A percentile compares a stretch with the other conserved stretches of the same genome.
phyloP scores from a whole-genome alignment of 1,140 invertebrate species.

The Theocolax elegans region DNA sequence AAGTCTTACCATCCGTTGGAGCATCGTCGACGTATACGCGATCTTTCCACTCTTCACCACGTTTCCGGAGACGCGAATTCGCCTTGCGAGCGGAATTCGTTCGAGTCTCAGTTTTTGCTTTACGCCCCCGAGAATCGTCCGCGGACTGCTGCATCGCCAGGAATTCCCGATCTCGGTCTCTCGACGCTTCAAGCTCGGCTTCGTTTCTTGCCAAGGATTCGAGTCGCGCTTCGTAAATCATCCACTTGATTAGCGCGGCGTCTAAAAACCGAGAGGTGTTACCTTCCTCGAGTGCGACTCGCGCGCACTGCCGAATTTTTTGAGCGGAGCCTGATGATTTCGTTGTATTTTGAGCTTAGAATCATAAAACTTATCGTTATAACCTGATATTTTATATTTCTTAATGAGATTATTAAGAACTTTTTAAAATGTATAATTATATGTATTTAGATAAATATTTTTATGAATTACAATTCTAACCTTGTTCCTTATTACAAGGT shows the following conservation, averaged over 20 bases:
- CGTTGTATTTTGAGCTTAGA: background rate
- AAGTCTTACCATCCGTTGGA: slow-evolving; percentile 54
- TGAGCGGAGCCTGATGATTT: background rate
- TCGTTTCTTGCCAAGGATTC: slow-evolving; percentile 44
- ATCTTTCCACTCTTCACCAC: slow-evolving; percentile 70
- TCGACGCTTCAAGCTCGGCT: slow-evolving; percentile 43
- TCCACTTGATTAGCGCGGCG: slow-evolving; percentile 53
- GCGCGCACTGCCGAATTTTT: background rate
- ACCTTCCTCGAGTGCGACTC: background rate
- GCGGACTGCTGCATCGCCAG: slow-evolving; percentile 42
- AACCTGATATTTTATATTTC: no score
- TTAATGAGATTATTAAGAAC: no score
- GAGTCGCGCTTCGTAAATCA: slow-evolving; percentile 54
- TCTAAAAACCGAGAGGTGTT: background rate
- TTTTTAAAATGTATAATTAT: no score
- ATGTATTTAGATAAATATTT: no score
- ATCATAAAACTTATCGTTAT: no score
- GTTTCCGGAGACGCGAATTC: slow-evolving; percentile 63
- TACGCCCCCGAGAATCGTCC: background rate
- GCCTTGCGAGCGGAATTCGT: slow-evolving; percentile 35
- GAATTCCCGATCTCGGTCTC: slow-evolving; percentile 48
- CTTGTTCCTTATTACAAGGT: no score
- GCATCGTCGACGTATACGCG: slow-evolving; percentile 67
- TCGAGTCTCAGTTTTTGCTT: background rate
- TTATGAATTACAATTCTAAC: no score